Percentiles rank a stretch among this genome's conserved stretches.
Evolutionary conservation across 2,113 vertebrate species (phyloP).

Genomic region (Sceloporus undulatus): DNA sequence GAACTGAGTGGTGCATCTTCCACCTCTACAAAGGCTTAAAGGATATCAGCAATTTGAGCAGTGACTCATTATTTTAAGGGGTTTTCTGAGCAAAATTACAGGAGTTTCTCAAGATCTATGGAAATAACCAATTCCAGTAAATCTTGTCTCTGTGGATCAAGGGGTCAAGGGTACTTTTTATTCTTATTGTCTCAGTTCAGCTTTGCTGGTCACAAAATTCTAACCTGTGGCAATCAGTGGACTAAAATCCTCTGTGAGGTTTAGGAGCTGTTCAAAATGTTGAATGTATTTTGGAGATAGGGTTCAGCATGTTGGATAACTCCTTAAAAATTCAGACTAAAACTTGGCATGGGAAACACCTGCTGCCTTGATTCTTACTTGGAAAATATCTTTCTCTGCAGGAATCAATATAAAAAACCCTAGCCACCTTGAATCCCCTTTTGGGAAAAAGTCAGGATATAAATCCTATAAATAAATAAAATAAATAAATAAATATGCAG

Average conservation of each 20-base stretch:
- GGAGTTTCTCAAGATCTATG: slow-evolving; percentile 72
- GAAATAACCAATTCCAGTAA: slow-evolving; percentile 65
- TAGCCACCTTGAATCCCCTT: no score
- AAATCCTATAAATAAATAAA: no score
- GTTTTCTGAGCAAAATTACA: slow-evolving; percentile 71
- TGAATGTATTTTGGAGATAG: no score
- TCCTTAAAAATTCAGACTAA: no score
- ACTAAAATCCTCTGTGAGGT: no score
- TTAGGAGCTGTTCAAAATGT: no score
- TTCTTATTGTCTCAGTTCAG: no score
- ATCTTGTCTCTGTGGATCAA: slow-evolving; percentile 62
- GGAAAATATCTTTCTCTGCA: background rate
- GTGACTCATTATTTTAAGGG: slow-evolving; percentile 66
- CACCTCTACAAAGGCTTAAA: slow-evolving; percentile 65
- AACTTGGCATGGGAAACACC: background rate
- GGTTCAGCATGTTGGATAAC: no score
- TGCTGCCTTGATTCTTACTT: slow-evolving; percentile 17
- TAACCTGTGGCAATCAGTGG: no score
- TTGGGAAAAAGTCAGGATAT: no score
- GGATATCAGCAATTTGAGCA: slow-evolving; percentile 58
- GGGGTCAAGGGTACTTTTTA: background rate
- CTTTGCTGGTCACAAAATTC: no score
- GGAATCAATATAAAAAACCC: background rate
- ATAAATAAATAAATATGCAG: background rate
- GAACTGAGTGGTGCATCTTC: slow-evolving; percentile 47